Evolutionary conservation across 1,140 invertebrate species (phyloP), one percentile per base, ranked within the genome.

Genomic region (Drosophila auraria): DNA sequence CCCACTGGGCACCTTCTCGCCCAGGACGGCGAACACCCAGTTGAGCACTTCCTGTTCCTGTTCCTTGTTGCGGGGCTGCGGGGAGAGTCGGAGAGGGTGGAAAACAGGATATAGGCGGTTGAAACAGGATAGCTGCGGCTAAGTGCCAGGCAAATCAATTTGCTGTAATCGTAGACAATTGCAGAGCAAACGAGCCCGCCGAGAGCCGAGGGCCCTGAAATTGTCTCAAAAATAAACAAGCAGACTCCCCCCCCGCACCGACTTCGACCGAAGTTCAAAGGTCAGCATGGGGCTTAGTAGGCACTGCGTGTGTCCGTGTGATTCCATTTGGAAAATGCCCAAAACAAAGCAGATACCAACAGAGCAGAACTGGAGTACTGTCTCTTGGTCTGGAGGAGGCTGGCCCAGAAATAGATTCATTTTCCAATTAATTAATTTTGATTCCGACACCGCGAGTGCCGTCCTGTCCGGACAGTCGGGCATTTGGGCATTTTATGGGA

Each of bases 21-120:
- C 98, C 11, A 97, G 63, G n/a, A 99, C 97, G 2, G 94, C 95
- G 82, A 96, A 95, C 80, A 99, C 97, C 99, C 99, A 99, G 75
- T 95, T 95, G 51, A 99, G 94, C 44, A 99, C 95, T 93, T 99
- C 98, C 27, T 95, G 94, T 95, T 99, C 98, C 87, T 97, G 96
- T 94, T 98, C 97, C 95, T 98, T 97, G 93, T 97, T 97, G 76
- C 97, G 96, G 77, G 95, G 94, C 97, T 98, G 92, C n/a, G 93
- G 94, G 38, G 5, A 50, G 58, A 60, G 44, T 17, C 49, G 38
- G 15, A 17, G 15, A 66, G 5, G 59, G 14, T 5, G n/a, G 11
- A 33, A 36, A 57, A 72, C 64, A 30, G 54, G 17, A 44, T 25
- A 45, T 73, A 25, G 69, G 40, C 69, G 57, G 47, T 73, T 51